A percentile compares a stretch with the other conserved stretches of the same genome.
These are phyloP conservation scores for Oikopleura vanhoeffeni DNA, from an alignment of 23 tunicate genomes.

Conservation along the genomic window DNA sequence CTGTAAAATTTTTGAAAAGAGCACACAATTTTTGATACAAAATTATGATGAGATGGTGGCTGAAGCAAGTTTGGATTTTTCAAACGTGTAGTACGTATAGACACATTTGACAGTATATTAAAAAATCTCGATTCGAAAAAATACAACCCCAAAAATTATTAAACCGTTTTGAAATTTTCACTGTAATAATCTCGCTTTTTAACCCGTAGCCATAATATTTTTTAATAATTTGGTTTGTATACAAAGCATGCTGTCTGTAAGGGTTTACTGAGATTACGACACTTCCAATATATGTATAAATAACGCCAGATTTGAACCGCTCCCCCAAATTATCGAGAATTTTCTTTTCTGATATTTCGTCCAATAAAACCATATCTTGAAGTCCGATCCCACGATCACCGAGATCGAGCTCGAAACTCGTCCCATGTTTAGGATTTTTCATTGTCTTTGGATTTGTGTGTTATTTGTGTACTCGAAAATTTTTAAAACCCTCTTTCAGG, in stretches of 20 bases:
- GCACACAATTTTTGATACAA: no score
- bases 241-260: conserved; percentile 67
- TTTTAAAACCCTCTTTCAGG: not conserved
- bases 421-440: not conserved
- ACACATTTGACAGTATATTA: no score
- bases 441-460: not conserved
- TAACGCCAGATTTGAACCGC: conserved; percentile 57
- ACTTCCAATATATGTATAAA: conserved; percentile 87
- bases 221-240: conserved; percentile 50
- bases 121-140: no score
- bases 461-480: no score
- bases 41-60: no score
- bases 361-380: not conserved
- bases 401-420: not conserved
- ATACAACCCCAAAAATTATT: no score
- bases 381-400: not conserved
- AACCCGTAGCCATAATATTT: conserved; percentile 37
- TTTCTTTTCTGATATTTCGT: not conserved
- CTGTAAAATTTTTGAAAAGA: no score
- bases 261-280: conserved; percentile 95
- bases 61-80: no score
- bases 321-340: not conserved
- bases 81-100: no score
- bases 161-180: not conserved
- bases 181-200: not conserved